Percentiles rank a stretch among this genome's conserved stretches.
These are phyloP conservation scores for Sporophila hypoxantha DNA, from an alignment of 2,113 vertebrate species.

Conservation along the genomic window DNA sequence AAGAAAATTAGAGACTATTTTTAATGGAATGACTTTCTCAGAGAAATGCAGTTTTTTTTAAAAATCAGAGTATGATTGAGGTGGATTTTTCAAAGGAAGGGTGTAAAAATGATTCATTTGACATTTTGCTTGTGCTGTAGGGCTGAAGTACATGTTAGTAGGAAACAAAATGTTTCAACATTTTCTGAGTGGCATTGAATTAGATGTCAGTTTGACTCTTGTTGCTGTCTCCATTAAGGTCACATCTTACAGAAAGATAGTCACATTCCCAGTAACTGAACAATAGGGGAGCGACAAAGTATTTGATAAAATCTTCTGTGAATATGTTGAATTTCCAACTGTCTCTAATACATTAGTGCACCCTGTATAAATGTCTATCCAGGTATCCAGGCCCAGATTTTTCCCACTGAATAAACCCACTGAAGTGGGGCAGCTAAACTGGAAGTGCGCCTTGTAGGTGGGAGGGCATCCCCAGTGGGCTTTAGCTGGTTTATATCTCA, in stretches of 20 bases:
- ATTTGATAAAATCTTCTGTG: neutral
- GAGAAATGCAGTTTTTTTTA: neutral
- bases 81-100: neutral
- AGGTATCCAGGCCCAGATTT: neutral
- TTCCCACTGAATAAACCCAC: neutral
- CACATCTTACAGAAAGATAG: neutral
- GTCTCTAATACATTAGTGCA: neutral
- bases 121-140: neutral
- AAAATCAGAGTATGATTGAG: neutral
- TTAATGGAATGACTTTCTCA: neutral
- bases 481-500: neutral
- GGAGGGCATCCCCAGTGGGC: neutral
- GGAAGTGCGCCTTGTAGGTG: fast-evolving
- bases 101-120: neutral
- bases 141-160: neutral
- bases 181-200: neutral
- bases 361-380: neutral
- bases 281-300: neutral
- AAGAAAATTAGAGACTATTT: neutral
- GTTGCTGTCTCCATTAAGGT: neutral
- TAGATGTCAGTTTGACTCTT: neutral
- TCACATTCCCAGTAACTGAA: neutral
- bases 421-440: neutral
- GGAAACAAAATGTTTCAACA: neutral
- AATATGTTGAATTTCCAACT: neutral